phyloP scores from a whole-genome alignment of 2,113 vertebrate species.

The Ophiodon elongatus region DNA sequence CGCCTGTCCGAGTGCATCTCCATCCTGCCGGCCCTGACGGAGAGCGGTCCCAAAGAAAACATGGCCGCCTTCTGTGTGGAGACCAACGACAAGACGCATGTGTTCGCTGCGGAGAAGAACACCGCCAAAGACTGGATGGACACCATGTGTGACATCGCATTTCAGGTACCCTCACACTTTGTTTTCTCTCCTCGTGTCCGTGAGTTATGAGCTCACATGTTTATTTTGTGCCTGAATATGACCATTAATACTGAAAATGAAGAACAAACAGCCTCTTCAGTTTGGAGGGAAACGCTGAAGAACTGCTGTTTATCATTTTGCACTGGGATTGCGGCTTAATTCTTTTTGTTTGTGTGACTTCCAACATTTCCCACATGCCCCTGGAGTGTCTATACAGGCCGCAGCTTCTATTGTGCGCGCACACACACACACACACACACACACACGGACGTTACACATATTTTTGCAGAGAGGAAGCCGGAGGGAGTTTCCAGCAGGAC shows the following conservation, averaged over 20 bases:
- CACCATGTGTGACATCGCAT: conserved; percentile 93
- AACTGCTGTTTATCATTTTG: conserved; percentile 16
- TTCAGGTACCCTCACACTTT: conserved; percentile 86
- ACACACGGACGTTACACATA: conserved; percentile 14
- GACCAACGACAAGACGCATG: conserved; percentile 91
- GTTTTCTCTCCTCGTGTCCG: not conserved
- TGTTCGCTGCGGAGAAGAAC: conserved; percentile 89
- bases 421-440: conserved; percentile 21
- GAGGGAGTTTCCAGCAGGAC: conserved; percentile 65
- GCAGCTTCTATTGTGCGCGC: conserved; percentile 18
- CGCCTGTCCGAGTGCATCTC: conserved; percentile 94
- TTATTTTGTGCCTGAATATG: not conserved
- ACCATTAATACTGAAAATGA: not conserved
- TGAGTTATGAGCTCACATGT: not conserved
- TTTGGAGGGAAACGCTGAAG: not conserved
- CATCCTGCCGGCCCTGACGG: conserved; percentile 87
- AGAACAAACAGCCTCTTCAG: not conserved
- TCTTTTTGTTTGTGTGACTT: conserved; percentile 9
- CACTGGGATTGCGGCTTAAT: not conserved
- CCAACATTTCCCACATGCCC: conserved; percentile 46
- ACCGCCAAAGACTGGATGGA: conserved; percentile 91
- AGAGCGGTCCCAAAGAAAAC: conserved; percentile 90
- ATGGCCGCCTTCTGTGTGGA: conserved; percentile 92
- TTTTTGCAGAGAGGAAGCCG: conserved; percentile 56
- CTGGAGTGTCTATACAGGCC: conserved; percentile 10